Percentiles rank a stretch among this genome's conserved stretches.
Conservation (phyloP, 2,888 invertebrate genomes). For the Apamea monoglypha region DNA sequence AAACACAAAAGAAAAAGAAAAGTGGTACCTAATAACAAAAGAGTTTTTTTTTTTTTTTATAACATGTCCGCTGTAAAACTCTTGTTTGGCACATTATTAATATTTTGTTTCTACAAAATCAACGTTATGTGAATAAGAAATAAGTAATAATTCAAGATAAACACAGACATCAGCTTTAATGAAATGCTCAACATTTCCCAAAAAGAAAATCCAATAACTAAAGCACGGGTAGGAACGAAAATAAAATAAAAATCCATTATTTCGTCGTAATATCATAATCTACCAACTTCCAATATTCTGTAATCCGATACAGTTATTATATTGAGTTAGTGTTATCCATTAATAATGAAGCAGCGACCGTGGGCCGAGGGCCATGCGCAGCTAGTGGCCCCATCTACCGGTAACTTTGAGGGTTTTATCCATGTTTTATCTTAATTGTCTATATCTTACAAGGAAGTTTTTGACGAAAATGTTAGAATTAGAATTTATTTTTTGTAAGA, state of each 20-base stretch:
- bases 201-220: constrained; percentile 34
- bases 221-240: not conserved
- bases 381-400: constrained; percentile 71
- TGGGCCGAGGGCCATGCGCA: constrained; percentile 17
- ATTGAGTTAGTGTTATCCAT: constrained; percentile 71
- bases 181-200: constrained; percentile 22
- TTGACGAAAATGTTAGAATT: constrained; percentile 26
- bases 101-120: not conserved
- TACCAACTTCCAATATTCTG: constrained; percentile 56
- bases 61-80: not conserved
- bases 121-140: constrained; percentile 11
- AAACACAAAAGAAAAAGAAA: too few species aligned
- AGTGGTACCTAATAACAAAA: too few species aligned
- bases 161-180: constrained; percentile 40
- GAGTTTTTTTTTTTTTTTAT: too few species aligned
- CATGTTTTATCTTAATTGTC: too few species aligned
- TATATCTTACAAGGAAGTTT: constrained; percentile 52
- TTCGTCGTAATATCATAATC: constrained; percentile 46
- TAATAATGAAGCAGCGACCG: constrained; percentile 75
- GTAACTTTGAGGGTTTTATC: constrained; percentile 78
- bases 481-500: too few species aligned
- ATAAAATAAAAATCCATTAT: constrained; percentile 32
- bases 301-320: constrained; percentile 62
- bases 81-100: constrained; percentile 1
- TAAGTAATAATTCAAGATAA: constrained; percentile 32